Conservation (phyloP, 2,888 invertebrate species). For the Resseliella maxima region DNA sequence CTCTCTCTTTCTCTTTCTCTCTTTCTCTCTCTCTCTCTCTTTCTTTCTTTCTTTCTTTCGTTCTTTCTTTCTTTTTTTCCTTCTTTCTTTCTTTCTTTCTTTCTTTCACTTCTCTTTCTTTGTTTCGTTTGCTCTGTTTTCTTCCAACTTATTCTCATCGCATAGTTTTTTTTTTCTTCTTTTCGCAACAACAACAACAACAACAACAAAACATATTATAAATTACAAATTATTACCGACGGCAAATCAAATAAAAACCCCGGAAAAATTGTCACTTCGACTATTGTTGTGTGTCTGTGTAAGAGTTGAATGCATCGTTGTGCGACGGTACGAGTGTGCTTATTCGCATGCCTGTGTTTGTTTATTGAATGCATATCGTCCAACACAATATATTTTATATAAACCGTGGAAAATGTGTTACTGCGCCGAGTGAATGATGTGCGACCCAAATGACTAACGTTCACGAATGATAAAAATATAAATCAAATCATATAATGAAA, state of each 20-base stretch:
- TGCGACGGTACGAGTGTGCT: too few species aligned
- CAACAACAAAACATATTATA: conserved; percentile 4
- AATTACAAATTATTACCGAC: conserved; percentile 5
- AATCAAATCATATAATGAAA: background rate
- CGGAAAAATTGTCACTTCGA: background rate
- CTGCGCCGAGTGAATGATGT: background rate
- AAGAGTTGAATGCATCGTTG: too few species aligned
- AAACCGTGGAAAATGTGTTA: background rate
- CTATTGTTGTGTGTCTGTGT: too few species aligned
- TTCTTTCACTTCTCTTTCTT: too few species aligned
- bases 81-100: too few species aligned
- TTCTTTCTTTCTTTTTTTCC: too few species aligned
- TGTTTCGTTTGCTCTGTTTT: too few species aligned
- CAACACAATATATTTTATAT: background rate
- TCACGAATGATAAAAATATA: background rate
- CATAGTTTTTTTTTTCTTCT: background rate
- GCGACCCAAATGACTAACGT: background rate
- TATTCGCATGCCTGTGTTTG: background rate
- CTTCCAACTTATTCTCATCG: background rate
- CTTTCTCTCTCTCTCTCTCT: too few species aligned
- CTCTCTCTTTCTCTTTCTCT: too few species aligned
- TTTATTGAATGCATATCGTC: background rate
- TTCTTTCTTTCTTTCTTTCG: too few species aligned
- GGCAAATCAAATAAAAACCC: background rate
- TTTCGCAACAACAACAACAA: background rate